Evolutionary conservation across 2,888 invertebrate species (phyloP), one percentile per base, ranked within the genome.

Genomic region (Hydrotaea diabolus): DNA sequence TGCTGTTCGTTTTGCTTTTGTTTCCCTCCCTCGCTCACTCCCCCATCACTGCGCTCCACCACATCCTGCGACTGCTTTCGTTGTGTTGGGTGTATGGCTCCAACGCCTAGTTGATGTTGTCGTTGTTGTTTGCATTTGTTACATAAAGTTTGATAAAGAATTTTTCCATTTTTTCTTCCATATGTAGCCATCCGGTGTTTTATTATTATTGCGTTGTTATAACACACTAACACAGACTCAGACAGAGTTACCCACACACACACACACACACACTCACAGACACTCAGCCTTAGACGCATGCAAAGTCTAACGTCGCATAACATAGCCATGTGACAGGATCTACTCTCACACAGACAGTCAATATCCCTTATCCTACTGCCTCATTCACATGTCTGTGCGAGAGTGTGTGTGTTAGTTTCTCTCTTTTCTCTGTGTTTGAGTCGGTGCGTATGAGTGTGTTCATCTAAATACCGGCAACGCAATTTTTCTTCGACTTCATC

Each of bases 201-300:
- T 77, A 77, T 73, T 19, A 88, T 89, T 89, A 88, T 89, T 87
- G 88, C 88, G 87, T 88, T 88, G 88, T 88, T 82, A 53, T 36
- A 77, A 77, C 76, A 83, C 74, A 53, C 59, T 53, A 80, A 75
- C 17, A 64, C 8, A 46, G 5, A 64, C 55, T 19, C 26, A 19
- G 23, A 21, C 19, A 59, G 13, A 59, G 2, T 17, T 8, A 55
- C 55, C 31, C 23, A 57, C 55, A 7, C 43, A 74, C 21, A 43
- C 1, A 55, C 55, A 49, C 39, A 49, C 46, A 19, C 26, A 53
- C 31, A 72, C 19, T 2, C 39, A 39, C 39, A 39, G n/a, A n/a
- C n/a, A n/a, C n/a, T n/a, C n/a, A n/a, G n/a, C n/a, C n/a, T n/a
- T n/a, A n/a, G n/a, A n/a, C n/a, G n/a, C n/a, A n/a, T n/a, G n/a